These are phyloP conservation scores for Nothocercus julius DNA, from an alignment of 2,113 vertebrate genomes.

Conservation along the genomic window DNA sequence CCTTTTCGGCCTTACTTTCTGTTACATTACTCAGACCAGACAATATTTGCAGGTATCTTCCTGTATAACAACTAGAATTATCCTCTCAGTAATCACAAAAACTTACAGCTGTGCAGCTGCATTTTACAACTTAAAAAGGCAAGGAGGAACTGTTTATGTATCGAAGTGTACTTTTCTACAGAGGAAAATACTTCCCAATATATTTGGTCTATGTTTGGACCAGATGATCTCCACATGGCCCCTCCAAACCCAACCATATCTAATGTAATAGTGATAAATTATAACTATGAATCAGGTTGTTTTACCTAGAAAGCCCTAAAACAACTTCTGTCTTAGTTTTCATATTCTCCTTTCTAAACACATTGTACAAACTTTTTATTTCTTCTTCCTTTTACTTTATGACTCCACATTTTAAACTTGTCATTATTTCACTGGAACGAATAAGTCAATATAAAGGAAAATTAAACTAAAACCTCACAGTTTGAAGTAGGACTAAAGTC, in stretches of 20 bases:
- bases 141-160: background rate
- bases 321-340: background rate
- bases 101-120: background rate
- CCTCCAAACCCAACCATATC: background rate
- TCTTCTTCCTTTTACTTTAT: background rate
- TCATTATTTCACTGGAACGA: background rate
- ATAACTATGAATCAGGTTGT: background rate
- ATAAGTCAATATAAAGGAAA: background rate
- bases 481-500: background rate
- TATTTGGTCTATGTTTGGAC: background rate
- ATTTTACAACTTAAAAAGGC: background rate
- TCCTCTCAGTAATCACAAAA: background rate
- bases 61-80: background rate
- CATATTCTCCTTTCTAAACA: background rate
- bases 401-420: background rate
- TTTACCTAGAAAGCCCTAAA: background rate
- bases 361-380: background rate
- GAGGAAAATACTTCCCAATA: no score
- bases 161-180: background rate
- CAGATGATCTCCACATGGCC: background rate
- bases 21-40: background rate
- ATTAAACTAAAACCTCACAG: background rate
- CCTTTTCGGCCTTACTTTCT: background rate
- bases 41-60: background rate
- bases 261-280: background rate